Evolutionary conservation across 1,140 invertebrate genomes (phyloP).

Genomic region (Formica selysi): DNA sequence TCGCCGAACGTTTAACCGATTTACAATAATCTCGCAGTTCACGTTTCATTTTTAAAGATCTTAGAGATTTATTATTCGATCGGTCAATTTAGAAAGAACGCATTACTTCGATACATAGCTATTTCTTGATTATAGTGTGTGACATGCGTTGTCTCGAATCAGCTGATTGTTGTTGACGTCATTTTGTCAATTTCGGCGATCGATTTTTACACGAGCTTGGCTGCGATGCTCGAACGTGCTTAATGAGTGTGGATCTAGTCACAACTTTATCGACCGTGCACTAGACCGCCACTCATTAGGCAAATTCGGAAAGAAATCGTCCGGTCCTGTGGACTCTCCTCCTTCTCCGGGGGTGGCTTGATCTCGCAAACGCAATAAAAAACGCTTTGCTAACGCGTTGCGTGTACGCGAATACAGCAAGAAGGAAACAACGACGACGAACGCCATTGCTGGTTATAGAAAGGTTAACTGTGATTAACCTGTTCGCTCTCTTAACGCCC

Average conservation of each 20-base stretch:
- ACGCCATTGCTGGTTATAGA: constrained; percentile 33
- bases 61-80: too few species aligned
- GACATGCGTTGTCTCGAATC: too few species aligned
- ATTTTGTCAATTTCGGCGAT: background rate
- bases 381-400: background rate
- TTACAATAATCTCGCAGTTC: background rate
- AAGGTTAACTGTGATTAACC: constrained; percentile 81
- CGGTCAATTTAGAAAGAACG: too few species aligned
- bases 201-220: background rate
- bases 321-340: background rate
- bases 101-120: too few species aligned
- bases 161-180: too few species aligned
- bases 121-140: too few species aligned
- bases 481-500: constrained; percentile 66
- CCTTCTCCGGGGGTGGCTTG: background rate
- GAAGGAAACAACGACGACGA: constrained; percentile 9
- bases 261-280: constrained; percentile 89
- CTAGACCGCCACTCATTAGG: constrained; percentile 91
- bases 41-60: background rate
- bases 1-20: background rate
- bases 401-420: background rate
- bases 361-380: background rate
- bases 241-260: constrained; percentile 97
- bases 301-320: constrained; percentile 75
- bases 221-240: constrained; percentile 83